Base-by-base conservation (phyloP, 2,113 vertebrate genomes). In the Hippocampus guttulatus region DNA sequence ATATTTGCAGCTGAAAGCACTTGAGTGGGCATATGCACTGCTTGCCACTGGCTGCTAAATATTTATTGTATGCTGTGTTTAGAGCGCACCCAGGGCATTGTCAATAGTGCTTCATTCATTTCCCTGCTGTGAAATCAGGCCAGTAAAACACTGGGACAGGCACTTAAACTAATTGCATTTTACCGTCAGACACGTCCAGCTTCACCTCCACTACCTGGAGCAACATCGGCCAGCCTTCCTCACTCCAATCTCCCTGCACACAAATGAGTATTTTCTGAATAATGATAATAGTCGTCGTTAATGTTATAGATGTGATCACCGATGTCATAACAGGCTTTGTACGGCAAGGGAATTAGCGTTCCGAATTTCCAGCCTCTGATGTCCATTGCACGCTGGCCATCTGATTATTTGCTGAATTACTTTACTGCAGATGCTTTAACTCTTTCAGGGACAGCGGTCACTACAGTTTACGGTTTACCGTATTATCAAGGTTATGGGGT, bases 101-200 rank as follows among this genome's bases (percentile, higher is more conserved):
- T 81, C 79, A 84, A 75, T 68, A 65, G 73, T 69, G 45, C 67
- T 73, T 74, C 33, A 75, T 83, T 81, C 33, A 75, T 79, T 79
- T 85, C 74, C 67, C 64, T 66, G 76, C 77, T 70, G 71, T 66
- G 68, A 78, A 83, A 88, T 82, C 65, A 86, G 76, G 73, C 75
- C 76, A 71, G 76, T 84, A 74, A 87, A 89, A 78, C 78, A 87
- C 72, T 45, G 23, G 52, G 73, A 81, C 69, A 55, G 73, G 62
- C 82, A 84, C 85, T 89, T 82, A 76, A 16, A 18, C 87, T 89
- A 86, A 91, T 55, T 55, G 76, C 77, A 83, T 87, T 84, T 77
- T 66, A 77, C 78, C 51, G 67, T 84, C 82, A 74, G 71, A 80
- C 76, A 57, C 75, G 68, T 71, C 67, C 71, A 52, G 73, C 68